Base-by-base conservation (phyloP, 2,888 invertebrate genomes). In the Drosophila affinis region DNA sequence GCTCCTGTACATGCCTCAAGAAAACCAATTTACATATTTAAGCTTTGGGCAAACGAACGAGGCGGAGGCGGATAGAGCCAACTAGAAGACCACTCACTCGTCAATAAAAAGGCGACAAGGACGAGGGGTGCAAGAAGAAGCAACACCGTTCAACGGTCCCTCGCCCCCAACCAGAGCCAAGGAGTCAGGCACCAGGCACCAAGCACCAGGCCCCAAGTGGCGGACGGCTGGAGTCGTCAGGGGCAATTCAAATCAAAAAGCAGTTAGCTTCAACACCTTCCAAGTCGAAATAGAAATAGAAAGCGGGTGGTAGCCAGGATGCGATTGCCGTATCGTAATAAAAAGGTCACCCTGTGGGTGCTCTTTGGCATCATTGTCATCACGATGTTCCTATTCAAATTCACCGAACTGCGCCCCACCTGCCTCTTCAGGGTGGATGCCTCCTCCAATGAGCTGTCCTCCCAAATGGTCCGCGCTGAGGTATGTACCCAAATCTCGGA, bases 371-470 rank as follows among this genome's bases (percentile, higher is more conserved):
- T 92, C 72, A 88, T 92, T 77, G 91, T 90, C 75, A 86, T 92
- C 76, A 92, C 91, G 64, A 91, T 92, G 91, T 91, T 92, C 85
- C 87, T 92, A 72, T 91, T 92, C 82, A 92, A 92, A 87, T 92
- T 91, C 82, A 90, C 90, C 72, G 92, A 92, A 74, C 77, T 92
- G 76, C 90, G 92, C 27, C 91, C 92, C 68, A 90, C 90, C 44
- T 92, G 92, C 82, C 90, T 92, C 57, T 92, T 92, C 85, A 90
- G 86, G 73, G 87, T 91, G 72, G 91, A 92, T 67, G 59, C 81
- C 74, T 6, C n/a, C 58, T 53, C 76, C 54, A 86, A 90, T 68
- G 90, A 88, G 68, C 76, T 73, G 24, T 5, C 86, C 62, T 83
- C 91, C 18, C 80, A 90, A 76, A 91, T 92, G 91, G 72, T 91